Evolutionary conservation across 2,113 vertebrate genomes (phyloP).

Genomic region (Pandion haliaetus): DNA sequence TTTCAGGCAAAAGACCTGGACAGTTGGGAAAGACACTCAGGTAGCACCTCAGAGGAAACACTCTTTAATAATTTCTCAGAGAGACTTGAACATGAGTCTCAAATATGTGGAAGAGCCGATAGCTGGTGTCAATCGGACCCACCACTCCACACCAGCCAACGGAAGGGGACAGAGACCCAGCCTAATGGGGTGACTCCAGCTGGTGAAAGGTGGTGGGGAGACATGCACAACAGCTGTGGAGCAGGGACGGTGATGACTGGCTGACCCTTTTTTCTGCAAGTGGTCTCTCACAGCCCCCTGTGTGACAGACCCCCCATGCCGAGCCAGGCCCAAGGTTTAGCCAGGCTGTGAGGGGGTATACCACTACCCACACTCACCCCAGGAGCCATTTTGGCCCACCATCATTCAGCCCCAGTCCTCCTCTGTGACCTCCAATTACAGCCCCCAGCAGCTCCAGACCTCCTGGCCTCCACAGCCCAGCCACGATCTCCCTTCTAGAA

Average conservation of each 20-base stretch:
- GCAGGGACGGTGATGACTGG: background rate
- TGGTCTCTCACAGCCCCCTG: background rate
- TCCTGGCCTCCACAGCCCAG: background rate
- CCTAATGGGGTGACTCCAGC: background rate
- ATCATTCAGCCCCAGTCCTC: background rate
- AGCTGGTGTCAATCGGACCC: background rate
- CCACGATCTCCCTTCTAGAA: background rate
- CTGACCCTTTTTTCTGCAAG: background rate
- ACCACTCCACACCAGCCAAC: background rate
- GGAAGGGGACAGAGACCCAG: background rate
- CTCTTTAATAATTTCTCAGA: background rate
- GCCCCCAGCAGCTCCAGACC: background rate
- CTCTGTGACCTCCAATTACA: background rate
- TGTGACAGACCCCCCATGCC: background rate
- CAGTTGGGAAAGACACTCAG: background rate
- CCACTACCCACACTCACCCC: background rate
- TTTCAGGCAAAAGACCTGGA: background rate
- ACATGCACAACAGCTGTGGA: accelerated
- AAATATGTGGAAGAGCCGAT: accelerated
- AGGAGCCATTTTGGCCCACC: background rate
- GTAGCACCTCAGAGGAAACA: background rate
- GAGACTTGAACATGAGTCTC: background rate
- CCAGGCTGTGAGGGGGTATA: background rate
- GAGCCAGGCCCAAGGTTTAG: background rate
- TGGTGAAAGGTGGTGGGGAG: background rate